A percentile compares a stretch with the other conserved stretches of the same genome.
Evolutionary conservation across 2,797 vertebrate species (phyloP).

Genomic region (Rhabdophis nuchalis): DNA sequence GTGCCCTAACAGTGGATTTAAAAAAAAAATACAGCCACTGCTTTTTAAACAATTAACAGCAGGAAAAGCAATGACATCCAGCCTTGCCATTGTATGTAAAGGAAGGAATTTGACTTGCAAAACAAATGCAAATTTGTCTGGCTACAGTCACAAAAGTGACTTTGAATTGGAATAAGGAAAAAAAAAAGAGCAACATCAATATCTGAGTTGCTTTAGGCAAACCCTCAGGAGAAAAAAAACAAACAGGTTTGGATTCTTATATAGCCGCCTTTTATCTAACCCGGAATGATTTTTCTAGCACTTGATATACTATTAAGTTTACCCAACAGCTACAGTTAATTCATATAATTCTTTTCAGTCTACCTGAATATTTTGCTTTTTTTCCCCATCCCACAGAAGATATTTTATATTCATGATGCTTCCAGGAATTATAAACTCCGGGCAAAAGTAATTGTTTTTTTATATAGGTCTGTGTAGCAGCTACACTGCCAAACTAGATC

Average conservation of each 20-base stretch:
- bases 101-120: conserved; percentile 7
- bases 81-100: neutral
- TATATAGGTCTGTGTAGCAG: neutral
- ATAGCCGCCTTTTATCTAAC: neutral
- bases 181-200: neutral
- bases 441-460: conserved; percentile 32
- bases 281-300: conserved; percentile 13
- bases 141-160: neutral
- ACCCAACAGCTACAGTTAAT: conserved; percentile 13
- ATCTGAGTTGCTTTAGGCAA: conserved; percentile 4
- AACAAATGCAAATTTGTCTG: neutral
- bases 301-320: conserved; percentile 12
- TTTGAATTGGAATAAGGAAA: conserved; percentile 8
- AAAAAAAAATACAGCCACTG: neutral
- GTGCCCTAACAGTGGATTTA: neutral
- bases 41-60: neutral
- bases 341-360: neutral
- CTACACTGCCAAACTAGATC: neutral
- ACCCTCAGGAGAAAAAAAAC: neutral
- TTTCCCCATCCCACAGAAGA: neutral
- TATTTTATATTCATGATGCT: conserved; percentile 5
- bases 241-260: conserved; percentile 2
- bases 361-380: neutral
- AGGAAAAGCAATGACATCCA: neutral
- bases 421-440: neutral